Percentiles rank a stretch among this genome's conserved stretches.
These are phyloP conservation scores for Cygnus atratus DNA, from an alignment of 2,113 vertebrate species.

Conservation along the genomic window DNA sequence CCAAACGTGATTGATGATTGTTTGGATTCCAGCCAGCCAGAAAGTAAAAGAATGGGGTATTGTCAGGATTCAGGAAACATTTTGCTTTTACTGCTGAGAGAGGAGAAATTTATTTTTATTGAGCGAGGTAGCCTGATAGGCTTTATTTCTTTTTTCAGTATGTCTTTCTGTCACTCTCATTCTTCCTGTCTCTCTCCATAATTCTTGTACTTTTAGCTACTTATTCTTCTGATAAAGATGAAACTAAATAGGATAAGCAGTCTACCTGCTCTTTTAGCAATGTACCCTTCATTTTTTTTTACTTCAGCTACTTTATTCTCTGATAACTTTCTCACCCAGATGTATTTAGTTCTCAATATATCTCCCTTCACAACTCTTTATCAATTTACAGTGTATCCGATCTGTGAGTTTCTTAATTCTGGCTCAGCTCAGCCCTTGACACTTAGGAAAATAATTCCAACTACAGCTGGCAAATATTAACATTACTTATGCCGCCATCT, in stretches of 20 bases:
- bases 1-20: background rate
- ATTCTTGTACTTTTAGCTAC: background rate
- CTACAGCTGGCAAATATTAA: background rate
- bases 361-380: background rate
- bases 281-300: background rate
- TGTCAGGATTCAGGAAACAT: constrained; percentile 20
- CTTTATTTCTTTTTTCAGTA: constrained; percentile 7
- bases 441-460: background rate
- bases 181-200: background rate
- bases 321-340: background rate
- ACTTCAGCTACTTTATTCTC: background rate
- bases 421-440: background rate
- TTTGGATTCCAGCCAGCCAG: background rate
- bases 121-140: background rate
- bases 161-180: background rate
- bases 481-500: background rate
- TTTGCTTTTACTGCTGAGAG: constrained; percentile 2
- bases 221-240: background rate
- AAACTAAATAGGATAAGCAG: background rate
- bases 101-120: constrained; percentile 13
- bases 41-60: background rate
- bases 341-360: background rate
- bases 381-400: background rate
- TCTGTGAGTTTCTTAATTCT: background rate
- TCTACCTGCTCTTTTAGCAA: background rate